Conservation (phyloP, 2,113 vertebrate species). For the Pterocles gutturalis region DNA sequence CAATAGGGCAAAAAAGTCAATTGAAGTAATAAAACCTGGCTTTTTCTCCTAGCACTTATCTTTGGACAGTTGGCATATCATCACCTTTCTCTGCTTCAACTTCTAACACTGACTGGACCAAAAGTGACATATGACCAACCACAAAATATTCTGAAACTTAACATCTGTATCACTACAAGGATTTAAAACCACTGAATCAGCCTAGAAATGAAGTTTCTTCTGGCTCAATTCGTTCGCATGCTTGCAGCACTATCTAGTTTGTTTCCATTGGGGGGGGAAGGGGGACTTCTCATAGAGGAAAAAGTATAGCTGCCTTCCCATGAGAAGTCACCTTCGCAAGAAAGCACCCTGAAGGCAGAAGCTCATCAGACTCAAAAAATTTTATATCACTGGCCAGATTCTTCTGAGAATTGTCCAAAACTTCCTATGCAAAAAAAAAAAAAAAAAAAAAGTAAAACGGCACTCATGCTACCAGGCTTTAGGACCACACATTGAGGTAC, state of each 20-base stretch:
- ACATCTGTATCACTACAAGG: background rate
- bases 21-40: background rate
- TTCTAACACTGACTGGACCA: background rate
- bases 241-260: background rate
- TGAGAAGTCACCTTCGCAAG: background rate
- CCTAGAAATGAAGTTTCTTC: background rate
- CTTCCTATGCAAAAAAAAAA: background rate
- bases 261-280: background rate
- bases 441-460: background rate
- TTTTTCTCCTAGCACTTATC: background rate
- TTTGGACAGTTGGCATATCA: background rate
- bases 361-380: background rate
- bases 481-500: background rate
- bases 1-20: background rate
- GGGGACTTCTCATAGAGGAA: background rate
- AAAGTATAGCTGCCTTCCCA: background rate
- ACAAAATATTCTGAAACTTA: background rate
- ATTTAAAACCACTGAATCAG: background rate
- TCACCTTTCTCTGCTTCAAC: background rate
- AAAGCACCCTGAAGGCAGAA: background rate
- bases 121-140: background rate
- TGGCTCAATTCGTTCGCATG: background rate
- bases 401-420: background rate
- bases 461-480: background rate
- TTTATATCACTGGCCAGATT: background rate